Evolutionary conservation across 1,140 invertebrate species (phyloP), one percentile per base, ranked within the genome.

Genomic region (Habropoda laboriosa): DNA sequence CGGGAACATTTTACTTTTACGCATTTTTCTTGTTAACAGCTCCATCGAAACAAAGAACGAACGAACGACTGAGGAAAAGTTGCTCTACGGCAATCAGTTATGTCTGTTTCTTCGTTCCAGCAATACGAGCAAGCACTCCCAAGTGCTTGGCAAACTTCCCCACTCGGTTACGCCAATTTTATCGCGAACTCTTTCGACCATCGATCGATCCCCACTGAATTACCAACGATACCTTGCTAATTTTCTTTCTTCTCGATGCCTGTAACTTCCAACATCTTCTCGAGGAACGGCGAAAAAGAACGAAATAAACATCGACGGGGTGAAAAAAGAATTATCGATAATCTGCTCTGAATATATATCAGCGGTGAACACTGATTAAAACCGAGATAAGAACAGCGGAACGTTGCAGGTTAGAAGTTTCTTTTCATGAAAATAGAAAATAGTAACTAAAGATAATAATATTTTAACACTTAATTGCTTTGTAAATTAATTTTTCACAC

Each of bases 1-100:
- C 51, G 3, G 21, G 16, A 60, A 35, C 55, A 60, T 77, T 77
- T 60, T 60, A 49, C 42, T 30, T 60, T 40, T 1, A 21, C 32
- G 30, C 67, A 61, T 78, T 71, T 78, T 49, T 78, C 75, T 71
- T 35, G 66, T 60, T 71, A 71, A 78, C 35, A n/a, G 40, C n/a
- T 7, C 24, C 27, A 0, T 21, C 18, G 40, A n/a, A 71, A 58
- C 30, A 42, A n/a, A 49, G 66, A 40, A 30, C 24, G 1, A 42
- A n/a, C 40, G 66, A 40, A 30, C 24, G 1, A 3, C 24, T 12
- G 10, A n/a, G 13, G 47, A 10, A 57, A 71, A 78, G 66, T 78
- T 61, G 42, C 66, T n/a, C n/a, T 40, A 49, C 24, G 2, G 75
- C 66, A 24, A 78, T 78, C 67, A 51, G 66, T 71, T 71, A 60